phyloP scores from a whole-genome alignment of 2,888 invertebrate species.

The Druceiella hillmani region DNA sequence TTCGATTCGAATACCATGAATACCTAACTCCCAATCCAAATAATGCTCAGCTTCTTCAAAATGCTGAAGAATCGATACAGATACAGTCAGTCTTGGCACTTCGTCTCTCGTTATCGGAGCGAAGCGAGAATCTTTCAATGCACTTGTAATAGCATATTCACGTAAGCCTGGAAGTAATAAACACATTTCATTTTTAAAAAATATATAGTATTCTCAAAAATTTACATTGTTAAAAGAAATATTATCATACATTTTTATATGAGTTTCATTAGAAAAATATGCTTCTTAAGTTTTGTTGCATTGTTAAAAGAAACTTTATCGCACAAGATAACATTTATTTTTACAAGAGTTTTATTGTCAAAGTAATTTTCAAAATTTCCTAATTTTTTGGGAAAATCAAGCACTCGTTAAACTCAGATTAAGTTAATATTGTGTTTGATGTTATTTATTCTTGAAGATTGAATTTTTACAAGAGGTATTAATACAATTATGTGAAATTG shows the following conservation, averaged over 20 bases:
- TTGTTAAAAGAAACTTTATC: too few species aligned
- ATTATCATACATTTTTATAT: background rate
- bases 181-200: background rate
- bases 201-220: background rate
- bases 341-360: too few species aligned
- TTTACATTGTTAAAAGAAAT: background rate
- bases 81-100: constrained; percentile 85
- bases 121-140: constrained; percentile 96
- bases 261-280: too few species aligned
- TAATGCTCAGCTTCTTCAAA: constrained; percentile 96
- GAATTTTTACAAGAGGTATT: too few species aligned
- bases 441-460: too few species aligned
- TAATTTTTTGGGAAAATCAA: too few species aligned
- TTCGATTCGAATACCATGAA: constrained; percentile 97
- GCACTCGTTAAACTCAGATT: too few species aligned
- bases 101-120: constrained; percentile 92
- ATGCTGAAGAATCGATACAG: constrained; percentile 92
- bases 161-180: constrained; percentile 78
- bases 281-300: too few species aligned
- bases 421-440: too few species aligned
- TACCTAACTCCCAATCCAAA: constrained; percentile 95
- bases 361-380: too few species aligned
- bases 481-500: too few species aligned
- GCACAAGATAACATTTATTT: too few species aligned
- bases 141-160: constrained; percentile 97